phyloP scores from a whole-genome alignment of 2,113 vertebrate genomes.

The Columba livia region DNA sequence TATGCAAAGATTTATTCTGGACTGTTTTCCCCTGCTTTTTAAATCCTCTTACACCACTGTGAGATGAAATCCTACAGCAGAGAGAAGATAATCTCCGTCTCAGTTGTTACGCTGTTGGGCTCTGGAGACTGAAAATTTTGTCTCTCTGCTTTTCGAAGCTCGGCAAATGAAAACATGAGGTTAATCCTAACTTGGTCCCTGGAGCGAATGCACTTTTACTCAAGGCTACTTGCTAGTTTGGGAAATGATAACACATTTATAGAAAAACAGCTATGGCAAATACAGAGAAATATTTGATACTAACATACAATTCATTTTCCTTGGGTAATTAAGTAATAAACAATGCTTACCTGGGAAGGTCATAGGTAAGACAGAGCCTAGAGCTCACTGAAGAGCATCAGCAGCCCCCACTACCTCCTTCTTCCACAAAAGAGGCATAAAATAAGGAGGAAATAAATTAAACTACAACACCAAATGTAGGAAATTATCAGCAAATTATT shows the following conservation, averaged over 20 bases:
- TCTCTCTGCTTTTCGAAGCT: background rate
- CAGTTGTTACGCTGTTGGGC: background rate
- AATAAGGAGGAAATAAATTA: background rate
- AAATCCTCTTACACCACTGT: conserved; percentile 54
- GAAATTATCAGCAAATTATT: background rate
- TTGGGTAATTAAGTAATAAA: background rate
- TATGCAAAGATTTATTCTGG: background rate
- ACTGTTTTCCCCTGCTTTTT: background rate
- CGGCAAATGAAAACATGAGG: background rate
- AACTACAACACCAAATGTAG: background rate
- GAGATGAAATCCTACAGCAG: conserved; percentile 36
- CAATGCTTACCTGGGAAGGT: background rate
- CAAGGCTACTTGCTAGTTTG: background rate
- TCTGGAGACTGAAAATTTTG: background rate
- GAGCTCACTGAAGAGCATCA: background rate
- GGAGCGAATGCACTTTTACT: background rate
- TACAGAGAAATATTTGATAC: background rate
- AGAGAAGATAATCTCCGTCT: conserved; percentile 36
- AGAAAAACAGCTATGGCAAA: background rate
- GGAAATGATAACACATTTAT: background rate
- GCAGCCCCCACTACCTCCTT: background rate
- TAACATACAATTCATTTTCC: background rate
- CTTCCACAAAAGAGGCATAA: background rate
- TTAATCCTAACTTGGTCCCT: background rate
- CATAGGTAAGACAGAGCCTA: background rate